Evolutionary conservation across 2,888 invertebrate genomes (phyloP).

Genomic region (Stenurella melanura): DNA sequence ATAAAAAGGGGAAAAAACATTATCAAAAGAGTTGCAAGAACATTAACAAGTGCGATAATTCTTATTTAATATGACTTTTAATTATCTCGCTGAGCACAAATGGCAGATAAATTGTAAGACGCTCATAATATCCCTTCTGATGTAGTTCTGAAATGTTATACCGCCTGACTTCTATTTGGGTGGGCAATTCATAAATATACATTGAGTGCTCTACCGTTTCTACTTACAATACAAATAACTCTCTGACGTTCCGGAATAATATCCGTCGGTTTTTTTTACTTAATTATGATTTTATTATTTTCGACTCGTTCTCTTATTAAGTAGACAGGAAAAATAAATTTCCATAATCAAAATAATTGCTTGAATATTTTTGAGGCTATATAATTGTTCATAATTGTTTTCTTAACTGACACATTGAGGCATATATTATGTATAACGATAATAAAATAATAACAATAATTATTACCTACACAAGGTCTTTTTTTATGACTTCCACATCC

Average conservation of each 20-base stretch:
- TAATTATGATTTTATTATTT: slow-evolving; percentile 30
- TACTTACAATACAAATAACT: slow-evolving; percentile 36
- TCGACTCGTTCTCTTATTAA: background rate
- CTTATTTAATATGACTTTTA: slow-evolving; percentile 70
- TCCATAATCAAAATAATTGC: background rate
- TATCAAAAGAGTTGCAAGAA: slow-evolving; percentile 42
- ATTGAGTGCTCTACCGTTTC: slow-evolving; percentile 59
- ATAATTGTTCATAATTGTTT: background rate
- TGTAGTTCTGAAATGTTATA: slow-evolving; percentile 59
- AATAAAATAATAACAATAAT: too few relatives aligned
- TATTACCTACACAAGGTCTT: too few relatives aligned
- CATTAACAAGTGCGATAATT: slow-evolving; percentile 66
- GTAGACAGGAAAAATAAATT: background rate
- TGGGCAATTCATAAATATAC: slow-evolving; percentile 64
- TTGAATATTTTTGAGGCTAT: background rate
- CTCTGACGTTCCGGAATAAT: slow-evolving; percentile 24
- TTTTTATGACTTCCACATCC: too few relatives aligned
- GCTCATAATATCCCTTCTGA: slow-evolving; percentile 51
- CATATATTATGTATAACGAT: too few relatives aligned
- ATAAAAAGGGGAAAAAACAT: slow-evolving; percentile 30
- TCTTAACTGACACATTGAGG: background rate
- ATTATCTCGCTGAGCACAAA: slow-evolving; percentile 61
- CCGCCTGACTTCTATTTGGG: slow-evolving; percentile 62
- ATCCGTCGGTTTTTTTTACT: slow-evolving; percentile 18
- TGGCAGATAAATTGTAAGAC: slow-evolving; percentile 41